These are phyloP conservation scores for Andricus grossulariae DNA, from an alignment of 1,140 invertebrate genomes.

Conservation along the genomic window DNA sequence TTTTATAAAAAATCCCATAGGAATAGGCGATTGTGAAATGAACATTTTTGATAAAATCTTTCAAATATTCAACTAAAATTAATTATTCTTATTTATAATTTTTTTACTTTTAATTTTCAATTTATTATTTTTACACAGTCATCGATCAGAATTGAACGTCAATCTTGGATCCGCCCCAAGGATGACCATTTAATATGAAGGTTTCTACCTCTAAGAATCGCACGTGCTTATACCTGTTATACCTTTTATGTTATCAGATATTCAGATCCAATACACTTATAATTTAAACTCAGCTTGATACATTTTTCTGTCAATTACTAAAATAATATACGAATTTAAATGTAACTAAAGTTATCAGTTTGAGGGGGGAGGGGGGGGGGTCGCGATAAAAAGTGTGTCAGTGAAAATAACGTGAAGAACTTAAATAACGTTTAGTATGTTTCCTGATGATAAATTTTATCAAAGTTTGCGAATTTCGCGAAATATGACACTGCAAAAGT, in stretches of 20 bases:
- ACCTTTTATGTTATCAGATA: background rate
- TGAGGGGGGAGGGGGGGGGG: too few species aligned
- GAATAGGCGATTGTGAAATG: too few species aligned
- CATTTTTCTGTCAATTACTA: conserved; percentile 15
- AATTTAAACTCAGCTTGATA: background rate
- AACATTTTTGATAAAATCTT: too few species aligned
- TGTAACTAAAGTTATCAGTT: background rate
- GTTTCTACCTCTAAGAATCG: conserved; percentile 4
- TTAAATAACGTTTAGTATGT: too few species aligned
- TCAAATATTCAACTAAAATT: too few species aligned
- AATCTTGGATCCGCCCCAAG: background rate
- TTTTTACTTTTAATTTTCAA: background rate
- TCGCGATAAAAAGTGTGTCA: too few species aligned
- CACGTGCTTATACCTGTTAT: conserved; percentile 25
- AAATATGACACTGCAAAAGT: too few species aligned
- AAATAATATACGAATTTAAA: background rate
- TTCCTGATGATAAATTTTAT: too few species aligned
- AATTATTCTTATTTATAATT: background rate
- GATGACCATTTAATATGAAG: background rate
- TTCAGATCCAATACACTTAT: conserved; percentile 23
- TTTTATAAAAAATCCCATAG: too few species aligned
- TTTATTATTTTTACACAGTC: background rate
- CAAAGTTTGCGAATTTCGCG: too few species aligned
- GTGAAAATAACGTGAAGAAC: too few species aligned
- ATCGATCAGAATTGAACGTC: conserved; percentile 10